These are phyloP conservation scores for Trichacis sp. DNA, from an alignment of 2,888 invertebrate species.

Conservation along the genomic window DNA sequence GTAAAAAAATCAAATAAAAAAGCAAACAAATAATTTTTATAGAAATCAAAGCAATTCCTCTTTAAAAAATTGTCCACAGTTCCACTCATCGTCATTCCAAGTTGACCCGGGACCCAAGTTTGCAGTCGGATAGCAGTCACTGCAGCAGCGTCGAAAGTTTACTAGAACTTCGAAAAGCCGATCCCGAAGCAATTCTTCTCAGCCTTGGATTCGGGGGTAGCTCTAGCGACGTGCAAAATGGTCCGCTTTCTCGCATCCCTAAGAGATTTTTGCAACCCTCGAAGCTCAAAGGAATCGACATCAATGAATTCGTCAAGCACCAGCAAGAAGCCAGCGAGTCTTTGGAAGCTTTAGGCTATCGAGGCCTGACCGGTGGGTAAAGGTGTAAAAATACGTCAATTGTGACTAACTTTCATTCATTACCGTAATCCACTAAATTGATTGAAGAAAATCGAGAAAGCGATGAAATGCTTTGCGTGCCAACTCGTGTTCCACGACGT, in stretches of 20 bases:
- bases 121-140: slow-evolving; percentile 72
- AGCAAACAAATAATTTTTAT: too few species aligned
- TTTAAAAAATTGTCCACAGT: too few species aligned
- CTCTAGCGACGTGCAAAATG: slow-evolving; percentile 74
- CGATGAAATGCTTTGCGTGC: slow-evolving; percentile 60
- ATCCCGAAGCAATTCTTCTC: slow-evolving; percentile 89
- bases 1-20: too few species aligned
- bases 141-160: slow-evolving; percentile 87
- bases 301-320: slow-evolving; percentile 80
- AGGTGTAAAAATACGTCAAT: neutral
- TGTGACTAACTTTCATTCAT: slow-evolving; percentile 20
- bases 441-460: slow-evolving; percentile 52
- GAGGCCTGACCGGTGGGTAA: slow-evolving; percentile 77
- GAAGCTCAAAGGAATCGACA: slow-evolving; percentile 80
- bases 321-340: slow-evolving; percentile 80
- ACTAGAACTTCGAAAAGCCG: slow-evolving; percentile 84
- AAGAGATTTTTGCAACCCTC: slow-evolving; percentile 86
- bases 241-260: slow-evolving; percentile 81
- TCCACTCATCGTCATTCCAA: slow-evolving; percentile 38
- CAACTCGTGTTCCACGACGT: slow-evolving; percentile 58
- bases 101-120: slow-evolving; percentile 63
- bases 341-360: slow-evolving; percentile 81
- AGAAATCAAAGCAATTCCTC: too few species aligned
- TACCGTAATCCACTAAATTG: neutral
- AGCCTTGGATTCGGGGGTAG: slow-evolving; percentile 84